Percentiles rank a stretch among this genome's conserved stretches.
These are phyloP conservation scores for Porites cylindrica DNA, from an alignment of 92 coral and sea anemone species.

Conservation along the genomic window DNA sequence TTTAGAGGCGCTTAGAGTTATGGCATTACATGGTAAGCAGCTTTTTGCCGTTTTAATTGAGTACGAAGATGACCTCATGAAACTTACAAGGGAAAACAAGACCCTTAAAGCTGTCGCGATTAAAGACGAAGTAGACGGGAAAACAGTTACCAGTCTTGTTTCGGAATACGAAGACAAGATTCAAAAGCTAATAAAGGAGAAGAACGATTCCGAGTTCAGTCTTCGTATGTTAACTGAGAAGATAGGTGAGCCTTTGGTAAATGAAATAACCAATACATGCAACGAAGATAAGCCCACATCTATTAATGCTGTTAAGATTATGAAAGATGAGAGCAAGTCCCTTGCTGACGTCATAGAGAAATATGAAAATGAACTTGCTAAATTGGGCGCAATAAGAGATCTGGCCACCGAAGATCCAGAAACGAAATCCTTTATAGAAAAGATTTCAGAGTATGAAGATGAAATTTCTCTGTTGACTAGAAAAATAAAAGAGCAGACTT, in stretches of 20 bases:
- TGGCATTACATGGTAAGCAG: slow-evolving; percentile 31
- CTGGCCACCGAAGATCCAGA: slow-evolving; percentile 50
- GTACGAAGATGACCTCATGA: slow-evolving; percentile 63
- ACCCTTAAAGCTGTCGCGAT: slow-evolving; percentile 16
- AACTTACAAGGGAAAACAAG: slow-evolving; percentile 44
- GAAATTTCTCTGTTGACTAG: slow-evolving; percentile 50
- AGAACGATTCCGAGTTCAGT: slow-evolving; percentile 32
- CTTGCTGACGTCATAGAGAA: slow-evolving; percentile 69
- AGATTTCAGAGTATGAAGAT: slow-evolving; percentile 67
- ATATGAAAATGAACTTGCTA: slow-evolving; percentile 73
- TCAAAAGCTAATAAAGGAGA: slow-evolving; percentile 53
- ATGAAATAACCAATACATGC: slow-evolving; percentile 45
- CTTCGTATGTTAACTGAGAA: slow-evolving; percentile 45
- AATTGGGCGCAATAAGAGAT: slow-evolving; percentile 50
- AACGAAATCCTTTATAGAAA: slow-evolving; percentile 52
- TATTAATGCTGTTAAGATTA: slow-evolving; percentile 60
- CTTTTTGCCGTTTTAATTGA: slow-evolving; percentile 33
- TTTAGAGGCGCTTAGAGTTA: slow-evolving; percentile 34
- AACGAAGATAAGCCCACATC: not conserved
- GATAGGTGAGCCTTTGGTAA: slow-evolving; percentile 58
- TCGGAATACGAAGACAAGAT: slow-evolving; percentile 56
- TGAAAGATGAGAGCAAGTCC: slow-evolving; percentile 66
- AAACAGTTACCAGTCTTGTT: slow-evolving; percentile 16
- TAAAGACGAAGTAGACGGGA: slow-evolving; percentile 28
- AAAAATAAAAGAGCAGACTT: slow-evolving; percentile 9